A percentile compares a stretch with the other conserved stretches of the same genome.
Conservation (phyloP, 2,797 vertebrate genomes). For the Trematomus bernacchii region DNA sequence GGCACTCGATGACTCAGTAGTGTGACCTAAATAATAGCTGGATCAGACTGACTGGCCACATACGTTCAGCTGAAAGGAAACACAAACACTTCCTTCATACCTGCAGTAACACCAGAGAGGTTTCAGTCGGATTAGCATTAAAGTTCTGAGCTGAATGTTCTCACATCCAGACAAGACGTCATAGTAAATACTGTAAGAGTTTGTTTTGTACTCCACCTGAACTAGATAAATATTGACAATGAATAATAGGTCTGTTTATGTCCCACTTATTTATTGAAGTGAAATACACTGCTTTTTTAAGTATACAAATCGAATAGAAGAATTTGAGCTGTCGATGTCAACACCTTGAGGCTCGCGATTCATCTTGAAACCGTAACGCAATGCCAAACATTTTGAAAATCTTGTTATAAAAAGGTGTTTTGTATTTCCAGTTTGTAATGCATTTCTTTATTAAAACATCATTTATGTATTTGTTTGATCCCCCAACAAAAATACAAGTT, state of each 20-base stretch:
- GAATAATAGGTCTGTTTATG: neutral
- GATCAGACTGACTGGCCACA: conserved; percentile 48
- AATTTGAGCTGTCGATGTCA: too few species aligned
- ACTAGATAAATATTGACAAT: neutral
- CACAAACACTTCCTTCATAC: conserved; percentile 27
- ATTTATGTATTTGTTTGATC: too few species aligned
- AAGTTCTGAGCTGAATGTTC: conserved; percentile 28
- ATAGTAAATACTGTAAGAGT: conserved; percentile 1
- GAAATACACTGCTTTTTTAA: too few species aligned
- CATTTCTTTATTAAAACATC: too few species aligned
- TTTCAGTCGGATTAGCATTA: conserved; percentile 40
- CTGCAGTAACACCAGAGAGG: conserved; percentile 16
- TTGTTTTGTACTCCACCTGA: neutral
- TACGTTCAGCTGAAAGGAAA: conserved; percentile 41
- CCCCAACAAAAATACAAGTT: too few species aligned
- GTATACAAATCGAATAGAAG: too few species aligned
- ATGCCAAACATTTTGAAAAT: too few species aligned
- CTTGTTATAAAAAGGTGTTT: too few species aligned
- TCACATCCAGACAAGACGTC: conserved; percentile 16
- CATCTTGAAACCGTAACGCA: too few species aligned
- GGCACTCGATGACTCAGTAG: conserved; percentile 40
- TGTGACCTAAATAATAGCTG: conserved; percentile 72
- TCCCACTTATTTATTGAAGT: too few species aligned
- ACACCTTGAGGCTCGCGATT: too few species aligned
- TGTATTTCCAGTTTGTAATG: too few species aligned